A percentile compares a stretch with the other conserved stretches of the same genome.
phyloP scores from a whole-genome alignment of 1,140 invertebrate genomes.

The Helicoverpa zea region DNA sequence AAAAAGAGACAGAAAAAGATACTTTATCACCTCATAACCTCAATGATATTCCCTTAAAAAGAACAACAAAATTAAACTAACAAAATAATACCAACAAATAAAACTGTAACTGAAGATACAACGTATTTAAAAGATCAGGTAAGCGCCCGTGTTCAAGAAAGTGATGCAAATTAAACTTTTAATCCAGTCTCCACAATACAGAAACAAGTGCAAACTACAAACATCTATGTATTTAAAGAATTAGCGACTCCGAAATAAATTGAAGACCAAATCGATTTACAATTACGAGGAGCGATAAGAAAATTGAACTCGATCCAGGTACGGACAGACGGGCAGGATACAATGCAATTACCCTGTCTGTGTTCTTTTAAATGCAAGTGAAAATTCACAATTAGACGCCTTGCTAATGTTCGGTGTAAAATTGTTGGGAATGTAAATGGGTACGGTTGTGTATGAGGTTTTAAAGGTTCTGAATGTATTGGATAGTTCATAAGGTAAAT shows the following conservation, averaged over 20 bases:
- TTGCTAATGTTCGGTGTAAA: constrained; percentile 16
- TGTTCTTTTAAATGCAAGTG: constrained; percentile 61
- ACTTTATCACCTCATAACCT: no score
- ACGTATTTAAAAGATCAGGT: no score
- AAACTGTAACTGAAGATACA: no score
- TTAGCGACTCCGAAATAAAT: constrained; percentile 61
- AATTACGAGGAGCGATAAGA: constrained; percentile 67
- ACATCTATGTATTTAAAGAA: constrained; percentile 49
- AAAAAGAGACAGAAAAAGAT: no score
- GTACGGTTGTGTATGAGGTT: no score
- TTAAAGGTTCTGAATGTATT: no score
- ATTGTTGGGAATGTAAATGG: constrained; percentile 5
- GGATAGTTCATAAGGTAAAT: no score
- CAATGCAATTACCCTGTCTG: constrained; percentile 76
- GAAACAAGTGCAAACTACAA: constrained; percentile 4
- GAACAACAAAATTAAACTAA: neutral
- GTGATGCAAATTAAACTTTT: no score
- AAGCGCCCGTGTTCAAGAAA: no score
- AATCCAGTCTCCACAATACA: neutral
- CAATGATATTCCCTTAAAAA: no score
- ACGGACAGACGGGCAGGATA: constrained; percentile 70
- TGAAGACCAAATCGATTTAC: constrained; percentile 57
- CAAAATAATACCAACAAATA: neutral
- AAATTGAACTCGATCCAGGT: constrained; percentile 67
- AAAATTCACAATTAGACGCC: constrained; percentile 70